Evolutionary conservation across 2,888 invertebrate genomes (phyloP).

Genomic region (Lasioglossum leucozonium): DNA sequence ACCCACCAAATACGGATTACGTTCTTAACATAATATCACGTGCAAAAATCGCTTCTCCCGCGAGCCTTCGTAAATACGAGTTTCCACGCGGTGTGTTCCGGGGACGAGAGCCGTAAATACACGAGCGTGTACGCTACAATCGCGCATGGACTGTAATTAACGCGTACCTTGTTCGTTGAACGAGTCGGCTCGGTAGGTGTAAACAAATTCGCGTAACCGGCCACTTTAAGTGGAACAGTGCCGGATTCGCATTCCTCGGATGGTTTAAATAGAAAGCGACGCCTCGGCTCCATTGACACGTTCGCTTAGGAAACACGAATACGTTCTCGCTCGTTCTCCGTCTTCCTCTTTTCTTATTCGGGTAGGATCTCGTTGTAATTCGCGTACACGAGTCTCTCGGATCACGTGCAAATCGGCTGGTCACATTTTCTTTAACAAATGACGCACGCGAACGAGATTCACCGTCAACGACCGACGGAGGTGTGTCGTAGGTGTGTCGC

Average conservation of each 20-base stretch:
- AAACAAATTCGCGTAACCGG: constrained; percentile 7
- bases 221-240: background rate
- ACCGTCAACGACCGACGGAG: background rate
- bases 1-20: background rate
- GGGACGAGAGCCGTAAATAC: background rate
- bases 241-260: background rate
- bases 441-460: too few relatives aligned
- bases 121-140: background rate
- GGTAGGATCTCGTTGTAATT: background rate
- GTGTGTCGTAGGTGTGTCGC: constrained; percentile 37
- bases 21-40: background rate
- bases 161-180: background rate
- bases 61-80: background rate
- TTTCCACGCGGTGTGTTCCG: background rate
- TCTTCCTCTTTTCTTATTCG: background rate
- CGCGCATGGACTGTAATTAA: background rate
- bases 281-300: background rate
- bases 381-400: background rate
- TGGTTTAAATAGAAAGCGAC: background rate
- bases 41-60: background rate
- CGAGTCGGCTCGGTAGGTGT: background rate
- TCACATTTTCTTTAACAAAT: too few relatives aligned
- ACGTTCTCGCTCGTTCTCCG: background rate
- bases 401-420: too few relatives aligned
- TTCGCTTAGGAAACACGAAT: background rate